Conservation (phyloP, 2,113 vertebrate genomes). For the Notothenia coriiceps region DNA sequence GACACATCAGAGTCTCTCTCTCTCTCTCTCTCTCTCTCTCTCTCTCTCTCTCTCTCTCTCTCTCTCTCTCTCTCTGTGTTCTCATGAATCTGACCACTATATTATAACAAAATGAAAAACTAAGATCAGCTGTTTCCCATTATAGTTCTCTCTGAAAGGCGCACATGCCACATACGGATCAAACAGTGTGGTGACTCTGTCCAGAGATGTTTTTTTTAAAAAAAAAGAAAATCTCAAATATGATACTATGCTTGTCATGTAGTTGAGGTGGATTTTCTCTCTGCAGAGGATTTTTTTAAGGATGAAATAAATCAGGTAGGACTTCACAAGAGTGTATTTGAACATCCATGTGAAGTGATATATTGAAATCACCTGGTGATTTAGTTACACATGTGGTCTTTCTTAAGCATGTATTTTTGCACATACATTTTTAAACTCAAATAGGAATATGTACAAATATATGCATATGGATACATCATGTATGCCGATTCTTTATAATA, state of each 20-base stretch:
- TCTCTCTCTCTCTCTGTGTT: conserved; percentile 4
- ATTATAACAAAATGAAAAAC: conserved; percentile 60
- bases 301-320: conserved; percentile 2
- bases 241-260: background rate
- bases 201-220: conserved; percentile 1
- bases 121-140: conserved; percentile 68
- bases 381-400: conserved; percentile 16
- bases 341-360: conserved; percentile 29
- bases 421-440: conserved; percentile 45
- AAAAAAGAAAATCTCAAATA: background rate
- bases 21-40: conserved; percentile 33
- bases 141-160: conserved; percentile 36
- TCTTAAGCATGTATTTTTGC: conserved; percentile 37
- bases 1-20: no score
- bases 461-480: conserved; percentile 33
- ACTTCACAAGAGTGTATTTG: conserved; percentile 21
- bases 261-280: background rate
- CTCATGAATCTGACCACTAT: conserved; percentile 76
- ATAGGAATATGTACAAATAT: conserved; percentile 38
- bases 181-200: conserved; percentile 13
- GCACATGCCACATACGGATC: background rate
- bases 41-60: no score
- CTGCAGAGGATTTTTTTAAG: background rate
- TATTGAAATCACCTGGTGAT: conserved; percentile 20
- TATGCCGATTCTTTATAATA: conserved; percentile 12